These are phyloP conservation scores for Dendroctonus valens DNA, from an alignment of 1,140 invertebrate genomes.

Conservation along the genomic window DNA sequence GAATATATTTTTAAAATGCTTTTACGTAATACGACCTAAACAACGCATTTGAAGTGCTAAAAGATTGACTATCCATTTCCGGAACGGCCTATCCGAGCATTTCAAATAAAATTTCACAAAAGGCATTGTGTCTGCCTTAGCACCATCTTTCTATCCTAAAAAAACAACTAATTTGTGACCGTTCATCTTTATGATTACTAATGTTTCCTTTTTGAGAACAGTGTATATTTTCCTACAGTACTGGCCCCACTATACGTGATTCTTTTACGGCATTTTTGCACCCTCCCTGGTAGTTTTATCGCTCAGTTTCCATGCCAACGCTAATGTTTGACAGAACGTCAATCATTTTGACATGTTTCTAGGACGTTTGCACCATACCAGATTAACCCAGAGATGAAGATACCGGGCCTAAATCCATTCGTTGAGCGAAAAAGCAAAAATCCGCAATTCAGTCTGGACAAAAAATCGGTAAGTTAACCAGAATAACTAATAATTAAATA, in stretches of 20 bases:
- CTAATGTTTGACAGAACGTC: too few species aligned
- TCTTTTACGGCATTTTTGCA: too few species aligned
- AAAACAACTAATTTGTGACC: too few species aligned
- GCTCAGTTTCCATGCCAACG: too few species aligned
- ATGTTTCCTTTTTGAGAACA: slow-evolving; percentile 17
- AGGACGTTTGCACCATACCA: not conserved
- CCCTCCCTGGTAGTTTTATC: too few species aligned
- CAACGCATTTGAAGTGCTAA: not conserved
- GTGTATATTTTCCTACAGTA: slow-evolving; percentile 17
- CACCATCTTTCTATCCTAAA: too few species aligned
- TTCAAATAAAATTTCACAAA: too few species aligned
- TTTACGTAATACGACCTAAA: not conserved
- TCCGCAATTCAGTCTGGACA: not conserved
- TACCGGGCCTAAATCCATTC: not conserved
- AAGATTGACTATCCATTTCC: not conserved
- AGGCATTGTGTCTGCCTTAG: too few species aligned
- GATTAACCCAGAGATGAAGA: not conserved
- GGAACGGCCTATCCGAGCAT: too few species aligned
- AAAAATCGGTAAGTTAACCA: not conserved
- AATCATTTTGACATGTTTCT: too few species aligned
- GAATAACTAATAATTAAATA: not conserved
- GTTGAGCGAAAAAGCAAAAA: not conserved
- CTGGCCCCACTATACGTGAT: slow-evolving; percentile 9
- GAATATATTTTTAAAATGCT: not conserved
- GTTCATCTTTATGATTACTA: not conserved